Evolutionary conservation across 2,113 vertebrate species (phyloP).

Genomic region (Colossoma macropomum): DNA sequence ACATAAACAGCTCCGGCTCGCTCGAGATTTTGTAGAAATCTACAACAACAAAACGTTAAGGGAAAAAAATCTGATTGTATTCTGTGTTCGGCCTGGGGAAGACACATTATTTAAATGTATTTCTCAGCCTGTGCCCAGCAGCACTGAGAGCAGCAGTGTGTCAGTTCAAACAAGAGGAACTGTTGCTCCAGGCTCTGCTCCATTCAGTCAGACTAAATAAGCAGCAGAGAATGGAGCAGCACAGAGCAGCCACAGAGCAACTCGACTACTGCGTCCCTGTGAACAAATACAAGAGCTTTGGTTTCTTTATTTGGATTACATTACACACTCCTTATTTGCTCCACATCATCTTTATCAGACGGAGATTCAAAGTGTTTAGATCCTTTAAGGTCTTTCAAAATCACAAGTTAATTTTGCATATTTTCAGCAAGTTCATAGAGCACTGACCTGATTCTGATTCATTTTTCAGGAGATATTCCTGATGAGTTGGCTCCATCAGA

Average conservation of each 20-base stretch:
- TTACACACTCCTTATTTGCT: background rate
- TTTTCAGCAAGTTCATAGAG: too few species aligned
- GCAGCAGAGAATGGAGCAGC: slow-evolving; percentile 10
- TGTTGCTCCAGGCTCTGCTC: slow-evolving; percentile 31
- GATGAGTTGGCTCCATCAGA: too few species aligned
- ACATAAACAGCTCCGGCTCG: background rate
- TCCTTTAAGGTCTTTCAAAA: too few species aligned
- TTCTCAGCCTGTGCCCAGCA: background rate
- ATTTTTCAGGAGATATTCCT: too few species aligned
- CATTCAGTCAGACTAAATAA: slow-evolving; percentile 32
- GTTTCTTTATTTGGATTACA: background rate
- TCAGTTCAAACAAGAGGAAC: slow-evolving; percentile 34
- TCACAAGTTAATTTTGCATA: too few species aligned
- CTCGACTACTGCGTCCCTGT: background rate
- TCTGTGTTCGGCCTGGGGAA: background rate
- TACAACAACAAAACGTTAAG: background rate
- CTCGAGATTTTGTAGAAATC: background rate
- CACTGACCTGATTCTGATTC: too few species aligned
- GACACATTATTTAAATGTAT: background rate
- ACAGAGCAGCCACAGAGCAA: slow-evolving; percentile 7
- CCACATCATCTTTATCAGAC: too few species aligned
- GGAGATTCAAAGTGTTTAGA: background rate
- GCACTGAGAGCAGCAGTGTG: slow-evolving; percentile 33
- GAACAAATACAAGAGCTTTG: background rate
- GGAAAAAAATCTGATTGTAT: background rate